Evolutionary conservation across 2,113 vertebrate genomes (phyloP), one percentile per base, ranked within the genome.

Genomic region (Mixornis gularis): DNA sequence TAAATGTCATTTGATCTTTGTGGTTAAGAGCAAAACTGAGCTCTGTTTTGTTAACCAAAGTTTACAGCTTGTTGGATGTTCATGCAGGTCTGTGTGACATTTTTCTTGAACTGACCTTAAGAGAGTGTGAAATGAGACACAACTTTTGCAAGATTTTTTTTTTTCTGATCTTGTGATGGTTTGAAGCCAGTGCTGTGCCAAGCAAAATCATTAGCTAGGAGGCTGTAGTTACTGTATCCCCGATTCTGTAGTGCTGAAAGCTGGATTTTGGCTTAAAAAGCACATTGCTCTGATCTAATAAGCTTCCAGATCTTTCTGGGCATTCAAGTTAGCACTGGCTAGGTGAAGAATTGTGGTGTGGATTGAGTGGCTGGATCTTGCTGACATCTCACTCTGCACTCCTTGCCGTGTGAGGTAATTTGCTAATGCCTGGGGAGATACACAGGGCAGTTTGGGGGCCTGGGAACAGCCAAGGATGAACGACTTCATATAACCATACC

Each of bases 31-130:
- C 27, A 58, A 82, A 87, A 32, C 9, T 9, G 38, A 91, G 74
- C 17, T 85, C 66, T 92, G 55, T 87, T 93, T 94, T 79, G 34
- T 89, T 94, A 95, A 90, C 66, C 77, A 9, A 81, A 70, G n/a
- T 51, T 71, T 55, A 51, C 40, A 76, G 52, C 40, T 59, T 79
- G 80, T 89, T 79, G 80, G 77, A 87, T 90, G 58, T 68, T 65
- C 38, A 3, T 48, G 32, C 25, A 64, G 16, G 26, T 60, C 32
- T 56, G n/a, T 24, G 43, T 74, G 92, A 68, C 15, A 17, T 88
- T 93, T 95, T 60, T 32, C 60, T 68, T 74, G 38, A 92, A 22
- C 34, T 78, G 64, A 68, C 27, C 44, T 76, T 52, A 71, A 49
- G n/a, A 65, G 19, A 5, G 1, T n/a, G n/a, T 63, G 44, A 72